Evolutionary conservation across 2,113 vertebrate genomes (phyloP).

Genomic region (Cyprinodon brontotheroides): DNA sequence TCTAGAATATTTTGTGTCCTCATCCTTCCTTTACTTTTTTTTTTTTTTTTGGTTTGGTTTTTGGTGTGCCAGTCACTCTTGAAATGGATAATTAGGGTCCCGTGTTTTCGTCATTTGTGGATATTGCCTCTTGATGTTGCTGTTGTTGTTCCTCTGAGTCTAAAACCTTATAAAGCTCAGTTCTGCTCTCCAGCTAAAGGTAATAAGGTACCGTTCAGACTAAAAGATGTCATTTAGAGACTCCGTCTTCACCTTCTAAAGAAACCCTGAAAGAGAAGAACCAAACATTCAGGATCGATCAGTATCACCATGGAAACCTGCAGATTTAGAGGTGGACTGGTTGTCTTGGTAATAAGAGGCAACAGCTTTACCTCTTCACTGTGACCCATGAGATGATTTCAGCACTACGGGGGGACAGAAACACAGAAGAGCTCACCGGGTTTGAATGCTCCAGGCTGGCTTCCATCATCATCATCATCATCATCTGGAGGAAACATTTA

Average conservation of each 20-base stretch:
- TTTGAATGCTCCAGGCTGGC: neutral
- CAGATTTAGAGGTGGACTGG: neutral
- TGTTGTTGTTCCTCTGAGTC: neutral
- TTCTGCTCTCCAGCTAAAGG: neutral
- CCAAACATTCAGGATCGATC: neutral
- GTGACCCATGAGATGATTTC: neutral
- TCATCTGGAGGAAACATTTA: neutral
- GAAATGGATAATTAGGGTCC: neutral
- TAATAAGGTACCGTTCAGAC: neutral
- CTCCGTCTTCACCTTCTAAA: neutral
- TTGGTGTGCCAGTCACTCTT: neutral
- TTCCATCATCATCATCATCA: neutral
- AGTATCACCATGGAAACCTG: slow-evolving; percentile 7
- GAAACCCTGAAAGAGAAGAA: neutral
- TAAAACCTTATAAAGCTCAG: neutral
- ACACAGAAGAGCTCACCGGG: neutral
- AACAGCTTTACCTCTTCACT: neutral
- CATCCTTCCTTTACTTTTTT: too few species aligned
- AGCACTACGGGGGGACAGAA: neutral
- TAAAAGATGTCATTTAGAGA: neutral
- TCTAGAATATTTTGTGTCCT: too few species aligned
- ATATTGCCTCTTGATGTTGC: too few species aligned
- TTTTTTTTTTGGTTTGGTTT: neutral
- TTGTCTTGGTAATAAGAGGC: neutral
- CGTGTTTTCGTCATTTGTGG: too few species aligned